Base-by-base conservation (phyloP, 2,113 vertebrate species). In the Corythornis cristatus region DNA sequence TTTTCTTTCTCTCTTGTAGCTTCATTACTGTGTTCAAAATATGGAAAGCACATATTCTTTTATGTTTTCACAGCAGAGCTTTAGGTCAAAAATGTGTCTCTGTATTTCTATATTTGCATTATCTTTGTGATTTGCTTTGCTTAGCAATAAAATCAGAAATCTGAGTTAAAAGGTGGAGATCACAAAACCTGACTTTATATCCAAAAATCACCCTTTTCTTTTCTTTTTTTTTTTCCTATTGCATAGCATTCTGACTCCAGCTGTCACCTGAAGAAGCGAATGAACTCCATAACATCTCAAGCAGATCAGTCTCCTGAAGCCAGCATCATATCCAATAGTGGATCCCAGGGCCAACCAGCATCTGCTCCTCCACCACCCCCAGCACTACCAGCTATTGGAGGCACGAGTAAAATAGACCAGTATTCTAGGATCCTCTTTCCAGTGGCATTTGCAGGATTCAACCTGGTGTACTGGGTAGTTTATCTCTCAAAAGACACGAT, bases 401-500 rank as follows among this genome's bases (percentile, higher is more conserved):
- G 98, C 26, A 98, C 98, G 61, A 99, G 99, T 96, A 99, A 99
- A 98, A 99, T 99, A 83, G 99, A 99, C 91, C 98, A 99, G 83
- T 99, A 99, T 95, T 99, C 99, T 26, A 98, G 99, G 95, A 99
- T 99, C 83, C 99, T 99, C 75, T 99, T 99, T 45, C 99, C 99
- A 5, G 98, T 99, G 85, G 99, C 98, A 8, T 99, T 99, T 93
- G 99, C 99, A 79, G 99, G 99, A 93, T 99, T 99, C 97, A 99
- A 99, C 97, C 97, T 99, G 76, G 99, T 99, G 25, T 99, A 99
- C 96, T 99, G 99, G 99, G 98, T 99, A 19, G 99, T 99, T 93
- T 99, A 99, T 94, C 99, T 99, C 95, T 99, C 99, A 90, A 99
- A 99, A 97, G 99, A 99, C 96, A 99, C 98, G 12, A 99, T 99